Evolutionary conservation across 2,113 vertebrate genomes (phyloP), one percentile per base, ranked within the genome.

Genomic region (Rhynchopsitta pachyrhyncha): DNA sequence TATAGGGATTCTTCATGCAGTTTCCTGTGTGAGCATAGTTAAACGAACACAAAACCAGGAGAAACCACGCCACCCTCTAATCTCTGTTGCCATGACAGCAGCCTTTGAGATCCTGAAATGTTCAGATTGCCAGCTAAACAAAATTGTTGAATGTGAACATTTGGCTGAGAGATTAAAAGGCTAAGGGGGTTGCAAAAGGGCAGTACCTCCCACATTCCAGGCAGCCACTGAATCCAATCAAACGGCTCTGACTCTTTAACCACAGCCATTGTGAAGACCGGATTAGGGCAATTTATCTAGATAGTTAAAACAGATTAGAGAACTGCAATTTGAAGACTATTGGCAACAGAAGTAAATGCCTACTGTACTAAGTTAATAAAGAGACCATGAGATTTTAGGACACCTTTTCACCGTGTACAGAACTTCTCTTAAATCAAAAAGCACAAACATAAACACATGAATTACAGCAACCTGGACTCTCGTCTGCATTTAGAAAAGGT

Each of bases 61-160:
- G 97, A 98, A 98, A 97, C 89, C 88, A 98, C 98, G 98, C 98
- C 96, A 94, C 44, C 71, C 96, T 97, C 97, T 98, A 98, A 98
- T 98, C 98, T 98, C 98, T 94, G 98, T 98, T 98, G 98, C 98
- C 98, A 98, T 98, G 98, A 98, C 98, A 98, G 98, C 98, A 98
- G 98, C 97, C 98, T 98, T 98, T 98, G 97, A 98, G 98, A 98
- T 97, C 97, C 98, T 97, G 97, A 98, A 98, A 98, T 98, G 98
- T 98, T 98, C 98, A 98, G 97, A 98, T 98, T 98, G 98, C 98
- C 98, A 98, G 98, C 98, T 98, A 98, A 98, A 98, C 98, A 98
- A 98, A 98, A 98, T 98, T 98, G 98, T 98, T 98, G 98, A 98
- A 98, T 98, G 98, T 97, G 98, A 98, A 98, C 98, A 98, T 98